Conservation (phyloP, 2,888 invertebrate species). For the Leptura quadrifasciata region DNA sequence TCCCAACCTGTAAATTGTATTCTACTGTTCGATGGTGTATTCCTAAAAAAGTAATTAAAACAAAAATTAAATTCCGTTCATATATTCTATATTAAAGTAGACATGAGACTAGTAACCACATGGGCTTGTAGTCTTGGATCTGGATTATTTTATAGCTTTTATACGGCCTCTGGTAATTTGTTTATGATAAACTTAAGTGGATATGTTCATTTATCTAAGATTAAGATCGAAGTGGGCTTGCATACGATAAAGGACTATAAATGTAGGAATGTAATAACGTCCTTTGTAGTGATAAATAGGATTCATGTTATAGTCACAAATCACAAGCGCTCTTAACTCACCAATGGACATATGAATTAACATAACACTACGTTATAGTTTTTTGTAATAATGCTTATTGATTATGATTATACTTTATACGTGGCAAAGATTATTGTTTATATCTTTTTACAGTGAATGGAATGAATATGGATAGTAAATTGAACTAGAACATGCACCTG, state of each 20-base stretch:
- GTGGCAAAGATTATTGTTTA: no score
- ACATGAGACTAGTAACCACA: neutral
- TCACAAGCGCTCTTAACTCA: conserved; percentile 27
- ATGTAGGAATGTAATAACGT: conserved; percentile 36
- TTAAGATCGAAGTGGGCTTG: conserved; percentile 40
- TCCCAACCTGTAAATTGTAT: no score
- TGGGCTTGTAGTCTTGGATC: conserved; percentile 21
- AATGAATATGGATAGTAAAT: no score
- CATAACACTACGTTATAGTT: neutral
- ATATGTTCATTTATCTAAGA: conserved; percentile 43
- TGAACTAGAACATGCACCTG: no score
- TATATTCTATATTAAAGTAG: no score
- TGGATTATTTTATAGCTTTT: conserved; percentile 40
- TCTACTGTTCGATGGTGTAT: no score
- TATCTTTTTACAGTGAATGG: no score
- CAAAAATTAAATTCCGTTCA: no score
- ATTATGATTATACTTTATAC: no score
- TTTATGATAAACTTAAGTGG: conserved; percentile 41
- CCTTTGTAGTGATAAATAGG: conserved; percentile 35
- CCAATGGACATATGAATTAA: neutral
- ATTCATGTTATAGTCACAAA: conserved; percentile 27
- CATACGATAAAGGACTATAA: conserved; percentile 35
- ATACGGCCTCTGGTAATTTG: conserved; percentile 38
- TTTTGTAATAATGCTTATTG: no score
- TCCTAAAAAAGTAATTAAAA: no score